phyloP scores from a whole-genome alignment of 2,113 vertebrate species.

The Chrysemys picta region DNA sequence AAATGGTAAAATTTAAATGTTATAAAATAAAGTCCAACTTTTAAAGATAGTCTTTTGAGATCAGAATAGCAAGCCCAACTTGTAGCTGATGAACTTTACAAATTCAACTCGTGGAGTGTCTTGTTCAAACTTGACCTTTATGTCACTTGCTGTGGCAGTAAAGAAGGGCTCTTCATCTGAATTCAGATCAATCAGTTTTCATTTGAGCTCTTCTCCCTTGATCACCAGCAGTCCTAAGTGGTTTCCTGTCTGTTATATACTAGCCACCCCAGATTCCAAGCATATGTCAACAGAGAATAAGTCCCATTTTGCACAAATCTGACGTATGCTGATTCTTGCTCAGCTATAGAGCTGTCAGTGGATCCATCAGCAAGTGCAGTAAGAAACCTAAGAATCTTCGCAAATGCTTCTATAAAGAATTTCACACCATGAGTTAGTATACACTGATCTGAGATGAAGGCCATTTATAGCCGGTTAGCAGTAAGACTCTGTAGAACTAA shows the following conservation, averaged over 20 bases:
- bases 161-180: not conserved
- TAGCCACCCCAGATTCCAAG: not conserved
- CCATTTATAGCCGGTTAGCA: not conserved
- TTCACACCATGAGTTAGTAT: not conserved
- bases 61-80: not conserved
- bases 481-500: not conserved
- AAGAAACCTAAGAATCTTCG: not conserved
- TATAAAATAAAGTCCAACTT: not conserved
- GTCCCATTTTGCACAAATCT: not conserved
- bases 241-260: accelerated
- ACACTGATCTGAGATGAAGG: not conserved
- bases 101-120: not conserved
- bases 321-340: not conserved
- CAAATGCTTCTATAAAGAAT: not conserved
- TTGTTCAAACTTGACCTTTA: not conserved
- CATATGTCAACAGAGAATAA: accelerated
- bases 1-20: too few relatives aligned
- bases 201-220: not conserved
- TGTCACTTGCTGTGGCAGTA: not conserved
- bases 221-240: too few relatives aligned
- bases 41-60: not conserved
- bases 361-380: not conserved
- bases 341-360: accelerated
- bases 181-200: not conserved
- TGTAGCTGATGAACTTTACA: not conserved